Base-by-base conservation (phyloP, 2,113 vertebrate genomes). In the Cromileptes altivelis region DNA sequence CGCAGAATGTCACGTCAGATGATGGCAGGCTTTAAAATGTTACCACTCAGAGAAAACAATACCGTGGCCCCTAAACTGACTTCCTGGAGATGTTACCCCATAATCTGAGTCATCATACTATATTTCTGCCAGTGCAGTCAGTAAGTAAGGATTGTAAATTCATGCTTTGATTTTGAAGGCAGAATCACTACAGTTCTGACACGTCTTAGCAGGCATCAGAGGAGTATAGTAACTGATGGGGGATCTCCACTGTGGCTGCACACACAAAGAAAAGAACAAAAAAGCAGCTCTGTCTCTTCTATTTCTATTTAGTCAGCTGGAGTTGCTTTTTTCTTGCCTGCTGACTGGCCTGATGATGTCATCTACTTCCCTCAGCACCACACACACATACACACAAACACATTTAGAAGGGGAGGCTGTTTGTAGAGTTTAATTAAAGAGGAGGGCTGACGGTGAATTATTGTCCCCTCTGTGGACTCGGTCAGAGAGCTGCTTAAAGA, bases 381-480 rank as follows among this genome's bases (percentile, higher is more conserved):
- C 33, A 56, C 61, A 65, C 30, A 33, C 58, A 53, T 55, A 53
- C 70, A 5, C 30, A 61, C 55, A 45, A 56, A 55, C 4, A 67
- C 27, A 64, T 18, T 78, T 25, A 25, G 62, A 55, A 42, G 72
- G 69, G 50, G 75, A 67, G 58, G 77, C 84, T 82, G 74, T 86
- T 77, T 78, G 62, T 64, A 19, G 81, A 85, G 78, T 87, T 78
- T 84, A 86, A 87, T 79, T 77, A 78, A 85, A 85, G 82, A 70
- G 72, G 58, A 82, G 67, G 78, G 55, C 65, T 75, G 71, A 63
- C 7, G 11, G 70, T 71, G 75, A 85, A 10, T 55, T 79, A 82
- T 50, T 57, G 60, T 75, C 60, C 61, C 37, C 64, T 57, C 72
- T 37, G 19, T 14, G 56, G 69, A 19, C 33, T 47, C 13, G 30